Evolutionary conservation across 2,888 invertebrate species (phyloP).

Genomic region (Troides helena): DNA sequence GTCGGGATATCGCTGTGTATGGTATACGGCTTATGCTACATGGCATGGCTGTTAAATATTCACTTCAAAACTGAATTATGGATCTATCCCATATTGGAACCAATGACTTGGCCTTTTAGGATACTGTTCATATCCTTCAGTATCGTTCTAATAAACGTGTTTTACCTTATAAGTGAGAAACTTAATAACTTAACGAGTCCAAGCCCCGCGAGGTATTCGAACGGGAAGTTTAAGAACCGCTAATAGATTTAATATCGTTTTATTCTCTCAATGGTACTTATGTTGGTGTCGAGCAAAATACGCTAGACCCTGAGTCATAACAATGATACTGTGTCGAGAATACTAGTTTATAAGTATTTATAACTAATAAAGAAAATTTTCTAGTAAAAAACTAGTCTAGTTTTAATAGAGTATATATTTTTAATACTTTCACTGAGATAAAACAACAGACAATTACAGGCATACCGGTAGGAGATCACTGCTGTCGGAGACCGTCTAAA

Average conservation of each 20-base stretch:
- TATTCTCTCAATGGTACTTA: background rate
- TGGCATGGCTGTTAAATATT: conserved; percentile 86
- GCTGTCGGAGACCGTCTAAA: too few relatives aligned
- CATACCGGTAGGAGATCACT: too few relatives aligned
- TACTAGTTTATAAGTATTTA: too few relatives aligned
- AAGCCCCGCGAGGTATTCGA: conserved; percentile 30
- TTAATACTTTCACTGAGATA: too few relatives aligned
- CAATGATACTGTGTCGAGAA: too few relatives aligned
- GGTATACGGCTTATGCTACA: conserved; percentile 82
- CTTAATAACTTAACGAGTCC: conserved; percentile 81
- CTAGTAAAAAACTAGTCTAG: too few relatives aligned
- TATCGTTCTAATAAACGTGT: conserved; percentile 73
- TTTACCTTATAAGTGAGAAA: conserved; percentile 87
- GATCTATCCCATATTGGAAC: conserved; percentile 93
- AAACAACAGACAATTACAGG: too few relatives aligned
- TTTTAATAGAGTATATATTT: too few relatives aligned
- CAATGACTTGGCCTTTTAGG: conserved; percentile 84
- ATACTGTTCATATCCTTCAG: conserved; percentile 84
- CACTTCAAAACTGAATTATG: conserved; percentile 86
- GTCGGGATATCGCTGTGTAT: conserved; percentile 80
- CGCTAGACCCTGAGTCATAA: too few relatives aligned
- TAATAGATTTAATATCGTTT: conserved; percentile 6
- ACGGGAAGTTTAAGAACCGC: conserved; percentile 35
- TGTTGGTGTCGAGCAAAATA: too few relatives aligned
- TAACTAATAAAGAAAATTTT: too few relatives aligned